Conservation (phyloP, 2,797 vertebrate species). For the Falco concolor region DNA sequence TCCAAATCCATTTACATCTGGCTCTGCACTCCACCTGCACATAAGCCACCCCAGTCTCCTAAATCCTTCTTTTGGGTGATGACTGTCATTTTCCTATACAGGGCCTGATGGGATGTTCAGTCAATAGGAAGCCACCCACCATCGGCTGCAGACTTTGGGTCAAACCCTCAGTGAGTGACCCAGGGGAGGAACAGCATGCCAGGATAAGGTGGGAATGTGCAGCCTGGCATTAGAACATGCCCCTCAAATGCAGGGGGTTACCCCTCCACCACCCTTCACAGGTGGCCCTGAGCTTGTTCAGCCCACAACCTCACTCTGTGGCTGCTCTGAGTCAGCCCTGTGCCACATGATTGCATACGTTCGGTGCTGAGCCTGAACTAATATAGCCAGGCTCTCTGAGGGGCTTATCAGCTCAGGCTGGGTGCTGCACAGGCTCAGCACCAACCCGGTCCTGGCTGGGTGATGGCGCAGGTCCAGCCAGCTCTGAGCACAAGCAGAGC, state of each 20-base stretch:
- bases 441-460: fast-evolving
- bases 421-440: background rate
- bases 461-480: fast-evolving
- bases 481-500: background rate
- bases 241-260: background rate
- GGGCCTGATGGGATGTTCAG: fast-evolving
- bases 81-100: fast-evolving
- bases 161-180: background rate
- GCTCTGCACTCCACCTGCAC: background rate
- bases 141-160: background rate
- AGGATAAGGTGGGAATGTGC: background rate
- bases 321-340: background rate
- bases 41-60: background rate
- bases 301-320: fast-evolving
- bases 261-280: background rate
- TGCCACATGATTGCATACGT: background rate
- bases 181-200: background rate
- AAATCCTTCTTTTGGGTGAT: background rate
- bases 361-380: background rate
- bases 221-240: background rate
- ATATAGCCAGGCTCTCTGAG: background rate
- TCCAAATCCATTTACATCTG: background rate
- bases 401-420: background rate
- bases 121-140: background rate
- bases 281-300: background rate